Evolutionary conservation across 2,113 vertebrate species (phyloP).

Genomic region (Osmerus eperlanus): DNA sequence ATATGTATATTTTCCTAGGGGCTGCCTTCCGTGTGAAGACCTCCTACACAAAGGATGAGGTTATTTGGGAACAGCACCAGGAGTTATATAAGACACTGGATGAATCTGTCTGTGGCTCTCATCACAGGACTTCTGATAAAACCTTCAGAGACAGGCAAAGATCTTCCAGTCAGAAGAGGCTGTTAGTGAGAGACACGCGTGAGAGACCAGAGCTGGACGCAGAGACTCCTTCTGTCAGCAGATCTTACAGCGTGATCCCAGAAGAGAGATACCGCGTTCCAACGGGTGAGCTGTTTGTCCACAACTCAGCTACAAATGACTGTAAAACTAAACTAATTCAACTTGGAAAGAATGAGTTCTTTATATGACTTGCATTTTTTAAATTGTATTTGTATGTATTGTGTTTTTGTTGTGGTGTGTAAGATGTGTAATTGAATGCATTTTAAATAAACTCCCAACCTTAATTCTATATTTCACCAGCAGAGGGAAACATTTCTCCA

Average conservation of each 20-base stretch:
- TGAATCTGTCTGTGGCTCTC: conserved; percentile 66
- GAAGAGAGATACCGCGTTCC: background rate
- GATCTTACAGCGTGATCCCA: background rate
- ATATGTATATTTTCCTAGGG: conserved; percentile 25
- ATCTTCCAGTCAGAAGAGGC: conserved; percentile 49
- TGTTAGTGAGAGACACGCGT: conserved; percentile 45
- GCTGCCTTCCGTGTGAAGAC: conserved; percentile 74
- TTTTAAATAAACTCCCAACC: too few species aligned
- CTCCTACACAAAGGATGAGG: conserved; percentile 69
- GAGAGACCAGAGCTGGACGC: conserved; percentile 24
- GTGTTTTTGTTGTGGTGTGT: too few species aligned
- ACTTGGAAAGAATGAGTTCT: background rate
- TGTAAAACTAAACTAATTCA: background rate
- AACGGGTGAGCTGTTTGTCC: background rate
- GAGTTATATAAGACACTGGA: conserved; percentile 71
- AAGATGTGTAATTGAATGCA: too few species aligned
- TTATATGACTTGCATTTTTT: background rate
- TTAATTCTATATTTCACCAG: conserved; percentile 23
- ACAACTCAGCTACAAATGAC: background rate
- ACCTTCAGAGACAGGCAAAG: conserved; percentile 66
- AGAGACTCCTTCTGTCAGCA: background rate
- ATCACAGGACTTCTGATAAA: conserved; percentile 57
- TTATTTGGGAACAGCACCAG: conserved; percentile 70
- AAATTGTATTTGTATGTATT: too few species aligned
- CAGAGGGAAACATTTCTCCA: conserved; percentile 48